Percentiles rank a stretch among this genome's conserved stretches.
Evolutionary conservation across 2,888 invertebrate genomes (phyloP).

Genomic region (Pollenia griseotomentosa): DNA sequence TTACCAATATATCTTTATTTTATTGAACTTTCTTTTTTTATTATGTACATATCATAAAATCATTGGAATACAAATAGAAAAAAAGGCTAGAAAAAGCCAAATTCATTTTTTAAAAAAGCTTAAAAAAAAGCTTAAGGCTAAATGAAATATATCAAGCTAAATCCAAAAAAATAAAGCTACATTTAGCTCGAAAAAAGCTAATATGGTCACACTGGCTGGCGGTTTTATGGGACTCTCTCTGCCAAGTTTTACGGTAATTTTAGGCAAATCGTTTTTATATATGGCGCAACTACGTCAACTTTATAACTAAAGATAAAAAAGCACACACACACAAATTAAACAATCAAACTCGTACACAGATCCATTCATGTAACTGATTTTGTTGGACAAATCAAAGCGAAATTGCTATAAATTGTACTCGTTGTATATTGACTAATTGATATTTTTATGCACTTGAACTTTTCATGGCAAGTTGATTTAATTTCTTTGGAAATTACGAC

Average conservation of each 20-base stretch:
- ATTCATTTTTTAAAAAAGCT: too few relatives aligned
- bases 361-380: conserved; percentile 52
- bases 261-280: conserved; percentile 79
- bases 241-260: conserved; percentile 78
- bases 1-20: too few relatives aligned
- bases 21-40: too few relatives aligned
- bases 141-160: too few relatives aligned
- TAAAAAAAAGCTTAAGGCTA: too few relatives aligned
- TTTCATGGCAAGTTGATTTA: conserved; percentile 51
- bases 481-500: conserved; percentile 50
- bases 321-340: background rate
- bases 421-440: conserved; percentile 55
- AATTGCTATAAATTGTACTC: conserved; percentile 50
- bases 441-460: conserved; percentile 64
- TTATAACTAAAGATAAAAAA: conserved; percentile 62
- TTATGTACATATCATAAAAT: too few relatives aligned
- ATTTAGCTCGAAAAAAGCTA: too few relatives aligned
- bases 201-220: too few relatives aligned
- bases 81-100: too few relatives aligned
- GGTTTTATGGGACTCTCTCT: conserved; percentile 77
- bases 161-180: too few relatives aligned
- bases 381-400: conserved; percentile 26
- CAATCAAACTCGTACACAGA: background rate
- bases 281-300: conserved; percentile 78
- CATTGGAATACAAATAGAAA: too few relatives aligned